Conservation (phyloP, 1,140 invertebrate genomes). For the Brachionus plicatilis region DNA sequence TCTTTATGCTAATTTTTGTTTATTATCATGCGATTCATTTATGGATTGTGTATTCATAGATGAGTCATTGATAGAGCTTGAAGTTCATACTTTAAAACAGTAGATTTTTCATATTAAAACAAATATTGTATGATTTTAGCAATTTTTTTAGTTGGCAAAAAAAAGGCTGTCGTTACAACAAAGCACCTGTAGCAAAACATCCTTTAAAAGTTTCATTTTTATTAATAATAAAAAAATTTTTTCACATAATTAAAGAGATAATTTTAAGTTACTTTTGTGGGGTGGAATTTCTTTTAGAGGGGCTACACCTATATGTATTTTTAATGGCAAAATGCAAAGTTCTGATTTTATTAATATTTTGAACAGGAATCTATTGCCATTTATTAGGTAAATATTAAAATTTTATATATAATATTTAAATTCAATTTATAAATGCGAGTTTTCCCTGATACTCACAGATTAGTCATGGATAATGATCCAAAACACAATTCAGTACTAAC, state of each 20-base stretch:
- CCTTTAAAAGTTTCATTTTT: no score
- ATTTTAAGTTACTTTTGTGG: neutral
- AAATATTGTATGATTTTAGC: no score
- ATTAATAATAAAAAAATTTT: neutral
- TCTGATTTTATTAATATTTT: neutral
- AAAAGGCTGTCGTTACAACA: neutral
- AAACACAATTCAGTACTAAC: neutral
- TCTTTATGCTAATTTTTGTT: no score
- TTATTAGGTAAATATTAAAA: neutral
- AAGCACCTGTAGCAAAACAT: neutral
- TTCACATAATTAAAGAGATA: neutral
- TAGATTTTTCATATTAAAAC: no score
- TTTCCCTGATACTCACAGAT: neutral
- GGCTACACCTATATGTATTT: neutral
- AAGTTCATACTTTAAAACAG: no score
- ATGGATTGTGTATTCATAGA: no score
- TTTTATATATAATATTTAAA: neutral
- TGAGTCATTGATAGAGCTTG: no score
- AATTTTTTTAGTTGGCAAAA: neutral
- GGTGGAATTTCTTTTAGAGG: neutral
- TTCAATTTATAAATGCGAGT: neutral
- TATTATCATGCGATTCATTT: no score
- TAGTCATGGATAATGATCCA: neutral
- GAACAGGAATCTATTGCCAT: neutral
- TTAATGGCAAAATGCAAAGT: neutral